Evolutionary conservation across 2,888 invertebrate species (phyloP), one percentile per base, ranked within the genome.

Genomic region (Pycnomerus fuliginosus): DNA sequence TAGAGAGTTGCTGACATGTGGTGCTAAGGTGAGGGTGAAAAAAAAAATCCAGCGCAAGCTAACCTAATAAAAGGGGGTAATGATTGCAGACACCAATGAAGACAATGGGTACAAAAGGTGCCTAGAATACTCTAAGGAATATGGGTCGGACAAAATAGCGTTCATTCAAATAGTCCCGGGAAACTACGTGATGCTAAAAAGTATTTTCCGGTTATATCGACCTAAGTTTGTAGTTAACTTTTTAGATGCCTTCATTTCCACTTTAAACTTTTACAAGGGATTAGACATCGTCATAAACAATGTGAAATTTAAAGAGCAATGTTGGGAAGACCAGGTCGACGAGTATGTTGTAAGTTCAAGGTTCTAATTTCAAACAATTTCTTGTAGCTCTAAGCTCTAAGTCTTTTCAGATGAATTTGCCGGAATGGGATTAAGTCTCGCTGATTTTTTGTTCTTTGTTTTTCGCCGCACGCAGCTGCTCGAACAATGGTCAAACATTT

Each of bases 141-240:
- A 80, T 60, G 84, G 85, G 24, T 76, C 81, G 52, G 80, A 82
- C 62, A 80, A 79, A 45, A 80, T 82, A 2, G 71, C 84, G 43
- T 85, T 84, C 61, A 83, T 83, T 55, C 80, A 79, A 44, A 83
- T 83, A 55, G 84, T 85, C 62, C 84, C 84, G 49, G 84, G 83
- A 0, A 83, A 84, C 64, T 82, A 82, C 62, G 78, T 80, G 11
- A 82, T 85, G 62, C 82, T 83, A 60, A 84, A 84, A 75, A 82
- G 84, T 84, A 22, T 22, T 32, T 13, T 32, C 12, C 10, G n/a
- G 22, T 32, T 17, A 3, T 3, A 12, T 27, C 3, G 13, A 16
- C 20, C 11, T 25, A n/a, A 33, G 17, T 11, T 14, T 34, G n/a
- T 8, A 13, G 32, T 20, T 13, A 43, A 10, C 10, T 25, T 10